Evolutionary conservation across 2,113 vertebrate species (phyloP), one percentile per base, ranked within the genome.

Genomic region (Chrysochloris asiatica): DNA sequence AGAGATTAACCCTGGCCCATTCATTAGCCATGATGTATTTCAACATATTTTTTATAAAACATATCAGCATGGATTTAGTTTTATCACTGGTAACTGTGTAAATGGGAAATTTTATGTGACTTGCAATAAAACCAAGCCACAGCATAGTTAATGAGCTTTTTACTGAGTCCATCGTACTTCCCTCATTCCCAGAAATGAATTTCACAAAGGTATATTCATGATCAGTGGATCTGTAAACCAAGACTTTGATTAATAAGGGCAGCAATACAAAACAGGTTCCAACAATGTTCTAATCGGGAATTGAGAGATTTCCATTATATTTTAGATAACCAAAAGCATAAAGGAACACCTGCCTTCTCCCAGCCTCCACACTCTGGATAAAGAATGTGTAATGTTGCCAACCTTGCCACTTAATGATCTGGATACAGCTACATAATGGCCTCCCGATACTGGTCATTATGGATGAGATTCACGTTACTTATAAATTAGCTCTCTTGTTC

Each of bases 401-500:
- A 59, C 21, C 50, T 95, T 94, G 48, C 86, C 90, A 92, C 69
- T 95, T 95, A 97, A 97, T 90, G 93, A 96, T 92, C 91, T 89
- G 86, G 73, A 93, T 38, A 26, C 48, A 91, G 92, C 93, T 93
- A 86, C 88, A 90, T 95, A 95, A 95, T 92, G 89, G 84, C 86
- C 92, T 96, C 95, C 89, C 6, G 6, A 94, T 93, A 93, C 89
- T 88, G 87, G 73, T 71, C 84, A 89, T 95, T 95, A 95, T 45
- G 47, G 89, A 92, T 95, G 93, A 95, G 92, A 86, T 92, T 90
- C 81, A 65, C 17, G 17, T 92, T 94, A 95, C 92, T 96, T 94
- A 95, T 96, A 95, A 95, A 95, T 97, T 92, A 95, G 78, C 54
- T 92, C 86, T 95, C 92, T 92, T 95, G 89, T 94, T 91, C 90